These are phyloP conservation scores for Oxytorus armatus DNA, from an alignment of 2,888 invertebrate genomes.

Conservation along the genomic window DNA sequence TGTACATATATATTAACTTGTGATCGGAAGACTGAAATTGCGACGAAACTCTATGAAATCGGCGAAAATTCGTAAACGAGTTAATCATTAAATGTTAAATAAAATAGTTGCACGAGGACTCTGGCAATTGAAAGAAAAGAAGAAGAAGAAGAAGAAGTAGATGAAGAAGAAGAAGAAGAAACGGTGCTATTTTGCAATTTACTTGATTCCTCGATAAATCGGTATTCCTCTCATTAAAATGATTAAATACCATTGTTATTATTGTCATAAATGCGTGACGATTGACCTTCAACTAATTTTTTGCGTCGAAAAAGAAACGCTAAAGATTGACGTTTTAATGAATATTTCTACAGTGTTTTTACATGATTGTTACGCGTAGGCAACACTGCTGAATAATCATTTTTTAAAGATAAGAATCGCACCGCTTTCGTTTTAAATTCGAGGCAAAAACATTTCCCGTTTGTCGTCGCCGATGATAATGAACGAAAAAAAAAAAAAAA, in stretches of 20 bases:
- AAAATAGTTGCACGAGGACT: constrained; percentile 68
- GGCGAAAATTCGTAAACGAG: constrained; percentile 3
- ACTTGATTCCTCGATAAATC: constrained; percentile 54
- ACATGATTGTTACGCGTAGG: no score
- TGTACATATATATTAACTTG: constrained; percentile 55
- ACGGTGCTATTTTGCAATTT: constrained; percentile 79
- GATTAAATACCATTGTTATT: constrained; percentile 35
- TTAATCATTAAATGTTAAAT: constrained; percentile 25
- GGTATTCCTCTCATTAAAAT: constrained; percentile 43
- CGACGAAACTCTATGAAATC: constrained; percentile 33
- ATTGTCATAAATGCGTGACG: constrained; percentile 40
- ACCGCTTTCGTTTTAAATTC: constrained; percentile 51
- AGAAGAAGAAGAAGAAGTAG: constrained; percentile 1
- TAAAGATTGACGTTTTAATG: constrained; percentile 39
- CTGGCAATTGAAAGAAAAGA: constrained; percentile 64
- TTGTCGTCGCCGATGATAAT: constrained; percentile 55
- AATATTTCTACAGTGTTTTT: constrained; percentile 58
- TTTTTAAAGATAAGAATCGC: constrained; percentile 39
- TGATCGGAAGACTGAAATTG: constrained; percentile 63
- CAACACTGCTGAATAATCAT: no score
- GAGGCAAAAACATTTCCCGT: constrained; percentile 29
- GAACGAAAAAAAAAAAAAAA: constrained; percentile 7
- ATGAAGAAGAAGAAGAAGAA: constrained; percentile 65
- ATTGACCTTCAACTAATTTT: constrained; percentile 42
- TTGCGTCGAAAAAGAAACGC: constrained; percentile 17